A percentile compares a stretch with the other conserved stretches of the same genome.
These are phyloP conservation scores for Acromyrmex heyeri DNA, from an alignment of 1,140 invertebrate genomes.

Conservation along the genomic window DNA sequence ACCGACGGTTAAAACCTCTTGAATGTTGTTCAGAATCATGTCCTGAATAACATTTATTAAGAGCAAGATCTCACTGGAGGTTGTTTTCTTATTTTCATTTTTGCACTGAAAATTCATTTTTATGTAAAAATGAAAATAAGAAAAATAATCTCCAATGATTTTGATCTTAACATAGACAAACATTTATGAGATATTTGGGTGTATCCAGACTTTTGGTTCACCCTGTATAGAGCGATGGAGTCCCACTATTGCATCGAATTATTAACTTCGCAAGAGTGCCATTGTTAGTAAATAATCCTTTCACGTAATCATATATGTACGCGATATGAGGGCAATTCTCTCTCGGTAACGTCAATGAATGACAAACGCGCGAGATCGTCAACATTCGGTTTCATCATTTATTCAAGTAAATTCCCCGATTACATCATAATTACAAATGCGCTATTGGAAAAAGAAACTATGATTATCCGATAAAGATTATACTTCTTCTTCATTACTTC, in stretches of 20 bases:
- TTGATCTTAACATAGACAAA: too few species aligned
- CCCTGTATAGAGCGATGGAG: background rate
- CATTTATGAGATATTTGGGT: too few species aligned
- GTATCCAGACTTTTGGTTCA: too few species aligned
- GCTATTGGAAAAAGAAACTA: background rate
- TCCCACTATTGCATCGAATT: background rate
- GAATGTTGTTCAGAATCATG: too few species aligned
- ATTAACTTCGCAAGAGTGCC: background rate
- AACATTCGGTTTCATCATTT: background rate
- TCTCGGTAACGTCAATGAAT: background rate
- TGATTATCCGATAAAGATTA: background rate
- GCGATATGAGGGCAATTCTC: background rate
- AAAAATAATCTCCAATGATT: too few species aligned
- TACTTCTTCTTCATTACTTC: too few species aligned
- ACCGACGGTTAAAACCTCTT: too few species aligned
- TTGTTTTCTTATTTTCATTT: too few species aligned
- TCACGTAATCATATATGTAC: background rate
- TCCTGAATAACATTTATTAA: too few species aligned
- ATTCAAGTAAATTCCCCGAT: conserved; percentile 23
- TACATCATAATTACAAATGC: conserved; percentile 17
- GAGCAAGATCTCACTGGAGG: too few species aligned
- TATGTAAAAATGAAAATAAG: too few species aligned
- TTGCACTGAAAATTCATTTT: too few species aligned
- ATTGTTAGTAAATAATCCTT: conserved; percentile 7
- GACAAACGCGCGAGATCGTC: background rate